Conservation (phyloP, 1,140 invertebrate genomes). For the Pachypsylla venusta region DNA sequence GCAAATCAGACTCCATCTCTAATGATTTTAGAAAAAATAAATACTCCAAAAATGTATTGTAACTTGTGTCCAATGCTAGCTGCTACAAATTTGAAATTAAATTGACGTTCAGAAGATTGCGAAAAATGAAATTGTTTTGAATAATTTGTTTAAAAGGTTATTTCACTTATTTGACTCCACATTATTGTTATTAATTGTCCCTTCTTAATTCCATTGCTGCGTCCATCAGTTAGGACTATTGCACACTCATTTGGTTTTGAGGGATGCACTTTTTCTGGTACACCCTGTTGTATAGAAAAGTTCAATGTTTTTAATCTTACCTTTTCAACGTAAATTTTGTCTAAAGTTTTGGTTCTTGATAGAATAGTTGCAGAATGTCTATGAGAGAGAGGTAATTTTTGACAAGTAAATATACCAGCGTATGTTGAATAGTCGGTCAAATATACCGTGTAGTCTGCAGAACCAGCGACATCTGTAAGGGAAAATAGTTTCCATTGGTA, state of each 20-base stretch:
- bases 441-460: conserved; percentile 54
- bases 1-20: too few species aligned
- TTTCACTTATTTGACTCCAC: not conserved
- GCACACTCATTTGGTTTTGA: not conserved
- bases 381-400: conserved; percentile 54
- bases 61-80: too few species aligned
- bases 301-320: conserved; percentile 31
- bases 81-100: not conserved
- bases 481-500: too few species aligned
- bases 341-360: conserved; percentile 48
- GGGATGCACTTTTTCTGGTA: not conserved
- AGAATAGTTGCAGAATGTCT: conserved; percentile 61
- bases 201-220: not conserved
- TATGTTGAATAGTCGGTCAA: conserved; percentile 58
- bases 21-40: too few species aligned
- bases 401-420: conserved; percentile 63
- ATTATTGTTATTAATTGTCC: not conserved
- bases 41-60: too few species aligned
- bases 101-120: not conserved
- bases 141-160: not conserved
- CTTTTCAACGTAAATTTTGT: conserved; percentile 49
- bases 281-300: not conserved
- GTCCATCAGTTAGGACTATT: too few species aligned
- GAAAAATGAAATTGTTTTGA: not conserved
- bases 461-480: conserved; percentile 51